Base-by-base conservation (phyloP, 2,113 vertebrate species). In the Limanda limanda region DNA sequence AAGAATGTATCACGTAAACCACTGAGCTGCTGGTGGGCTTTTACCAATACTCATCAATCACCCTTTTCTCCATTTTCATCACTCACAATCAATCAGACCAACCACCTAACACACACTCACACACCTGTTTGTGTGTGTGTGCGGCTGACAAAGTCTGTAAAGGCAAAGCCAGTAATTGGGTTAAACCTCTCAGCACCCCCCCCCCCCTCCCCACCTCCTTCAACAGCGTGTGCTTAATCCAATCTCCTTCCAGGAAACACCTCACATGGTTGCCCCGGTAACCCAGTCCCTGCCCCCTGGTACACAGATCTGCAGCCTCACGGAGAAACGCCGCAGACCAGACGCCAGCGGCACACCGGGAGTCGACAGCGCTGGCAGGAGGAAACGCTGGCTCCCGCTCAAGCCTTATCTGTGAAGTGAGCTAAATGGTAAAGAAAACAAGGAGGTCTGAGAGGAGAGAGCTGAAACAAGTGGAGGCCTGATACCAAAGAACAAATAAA, bases 251-350 rank as follows among this genome's bases (percentile, higher is more conserved):
- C 62, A 74, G 84, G 84, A 77, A 86, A 87, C 35, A 69, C 69
- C 84, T 84, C 78, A 66, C 85, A 85, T 74, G 77, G 91, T 92
- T 91, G 79, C 87, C 91, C 42, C 10, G 86, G 89, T 84, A 89
- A 92, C 91, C 79, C 81, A 85, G 68, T 73, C 61, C 11, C 57
- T 54, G 55, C 70, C 68, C 48, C 56, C 57, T 35, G 18, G 35
- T 76, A 31, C 3, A 79, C 66, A 74, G 71, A 70, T 65, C 67
- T 35, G n/a, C 57, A 59, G 57, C 15, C 57, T 57, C 23, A 52
- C 20, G 48, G 17, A 40, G 37, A 40, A 40, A 40, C 37, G 40
- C 12, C 12, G 40, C 40, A 12, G 40, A 42, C 40, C 40, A 13
- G 40, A 3, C 40, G 12, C 40, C 1, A 2, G 40, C 40, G 40